These are phyloP conservation scores for Galerucella nymphaeae DNA, from an alignment of 2,888 invertebrate genomes.

Conservation along the genomic window DNA sequence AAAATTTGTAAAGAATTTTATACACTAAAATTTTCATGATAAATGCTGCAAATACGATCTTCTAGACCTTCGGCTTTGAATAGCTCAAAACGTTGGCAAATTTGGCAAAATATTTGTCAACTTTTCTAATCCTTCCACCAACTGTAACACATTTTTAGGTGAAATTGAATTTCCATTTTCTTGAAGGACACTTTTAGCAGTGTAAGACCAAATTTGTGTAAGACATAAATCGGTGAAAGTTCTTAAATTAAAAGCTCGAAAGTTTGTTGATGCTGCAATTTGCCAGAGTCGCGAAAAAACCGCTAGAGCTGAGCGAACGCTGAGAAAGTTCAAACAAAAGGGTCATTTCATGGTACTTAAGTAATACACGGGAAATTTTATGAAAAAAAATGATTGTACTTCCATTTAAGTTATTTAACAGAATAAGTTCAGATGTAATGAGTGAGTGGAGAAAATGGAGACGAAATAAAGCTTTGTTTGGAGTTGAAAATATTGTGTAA, in stretches of 20 bases:
- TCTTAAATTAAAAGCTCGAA: conserved; percentile 3
- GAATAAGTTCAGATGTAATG: background rate
- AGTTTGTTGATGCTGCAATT: conserved; percentile 2
- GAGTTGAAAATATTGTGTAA: too few species aligned
- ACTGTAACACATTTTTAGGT: background rate
- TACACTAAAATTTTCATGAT: too few species aligned
- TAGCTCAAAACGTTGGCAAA: too few species aligned
- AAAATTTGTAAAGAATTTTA: too few species aligned
- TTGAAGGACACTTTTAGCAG: background rate
- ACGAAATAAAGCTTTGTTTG: too few species aligned
- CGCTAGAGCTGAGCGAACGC: background rate
- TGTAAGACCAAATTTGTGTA: background rate
- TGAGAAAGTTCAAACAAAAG: background rate
- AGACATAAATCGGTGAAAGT: background rate
- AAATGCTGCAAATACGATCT: too few species aligned
- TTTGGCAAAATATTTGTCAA: too few species aligned
- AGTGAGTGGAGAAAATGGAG: background rate
- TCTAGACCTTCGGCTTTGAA: too few species aligned
- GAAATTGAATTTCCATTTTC: background rate
- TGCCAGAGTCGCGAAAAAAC: background rate
- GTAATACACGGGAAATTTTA: background rate
- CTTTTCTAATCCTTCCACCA: too few species aligned
- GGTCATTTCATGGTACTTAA: background rate
- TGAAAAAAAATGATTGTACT: background rate
- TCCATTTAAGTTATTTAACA: too few species aligned